Conservation (phyloP, 2,797 vertebrate genomes). For the Rhinogobio ventralis region DNA sequence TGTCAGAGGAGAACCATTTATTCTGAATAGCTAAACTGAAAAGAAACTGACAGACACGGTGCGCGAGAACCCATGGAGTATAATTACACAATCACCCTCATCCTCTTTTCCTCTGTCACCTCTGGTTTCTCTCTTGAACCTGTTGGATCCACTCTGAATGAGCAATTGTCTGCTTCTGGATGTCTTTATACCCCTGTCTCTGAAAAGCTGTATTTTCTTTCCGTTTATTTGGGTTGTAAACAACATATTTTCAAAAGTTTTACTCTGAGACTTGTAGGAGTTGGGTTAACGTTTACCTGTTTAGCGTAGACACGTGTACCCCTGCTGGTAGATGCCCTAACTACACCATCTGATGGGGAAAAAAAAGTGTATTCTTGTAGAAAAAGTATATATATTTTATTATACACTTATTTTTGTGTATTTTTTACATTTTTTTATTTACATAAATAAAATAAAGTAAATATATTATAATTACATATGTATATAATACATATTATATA, state of each 20-base stretch:
- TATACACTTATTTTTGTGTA: too few relatives aligned
- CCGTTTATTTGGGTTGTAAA: background rate
- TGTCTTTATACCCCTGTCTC: background rate
- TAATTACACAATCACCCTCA: slow-evolving; percentile 37
- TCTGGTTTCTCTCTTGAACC: slow-evolving; percentile 5
- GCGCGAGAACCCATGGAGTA: background rate
- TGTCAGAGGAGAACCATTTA: background rate
- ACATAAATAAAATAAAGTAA: too few relatives aligned
- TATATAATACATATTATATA: too few relatives aligned
- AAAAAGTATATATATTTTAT: too few relatives aligned
- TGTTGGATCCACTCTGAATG: background rate
- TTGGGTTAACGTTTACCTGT: background rate
- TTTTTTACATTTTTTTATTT: too few relatives aligned
- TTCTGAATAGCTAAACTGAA: background rate
- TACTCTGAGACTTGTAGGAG: background rate
- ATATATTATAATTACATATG: too few relatives aligned
- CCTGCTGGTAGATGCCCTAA: background rate
- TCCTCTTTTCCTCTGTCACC: background rate
- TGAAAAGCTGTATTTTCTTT: background rate
- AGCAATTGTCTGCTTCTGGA: background rate
- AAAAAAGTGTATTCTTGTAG: too few relatives aligned
- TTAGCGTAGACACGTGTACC: background rate
- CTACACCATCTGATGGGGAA: background rate
- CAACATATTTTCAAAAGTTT: background rate
- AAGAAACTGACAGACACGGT: slow-evolving; percentile 9